Evolutionary conservation across 2,888 invertebrate species (phyloP).

Genomic region (Ctena decussata): DNA sequence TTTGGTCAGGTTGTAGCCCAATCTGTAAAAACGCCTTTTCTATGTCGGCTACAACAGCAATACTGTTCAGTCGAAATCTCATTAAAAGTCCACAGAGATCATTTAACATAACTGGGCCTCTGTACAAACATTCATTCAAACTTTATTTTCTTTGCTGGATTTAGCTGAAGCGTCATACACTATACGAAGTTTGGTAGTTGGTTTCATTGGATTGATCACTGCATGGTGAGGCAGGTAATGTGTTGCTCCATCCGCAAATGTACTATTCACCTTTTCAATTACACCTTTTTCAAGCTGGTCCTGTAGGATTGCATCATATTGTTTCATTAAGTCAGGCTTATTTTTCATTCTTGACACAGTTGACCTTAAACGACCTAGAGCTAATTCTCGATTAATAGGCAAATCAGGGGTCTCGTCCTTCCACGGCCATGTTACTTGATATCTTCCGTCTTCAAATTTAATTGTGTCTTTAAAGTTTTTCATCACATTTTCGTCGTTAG

Average conservation of each 20-base stretch:
- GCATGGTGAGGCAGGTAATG: constrained; percentile 14
- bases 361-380: constrained; percentile 23
- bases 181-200: constrained; percentile 1
- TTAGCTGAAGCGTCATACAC: constrained; percentile 16
- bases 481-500: constrained; percentile 15
- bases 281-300: constrained; percentile 29
- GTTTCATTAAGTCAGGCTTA: constrained; percentile 27
- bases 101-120: constrained; percentile 26
- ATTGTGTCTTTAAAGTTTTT: constrained; percentile 16
- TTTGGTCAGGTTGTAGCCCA: background rate
- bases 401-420: constrained; percentile 18
- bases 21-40: constrained; percentile 6
- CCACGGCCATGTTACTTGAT: constrained; percentile 36
- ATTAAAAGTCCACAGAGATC: constrained; percentile 19
- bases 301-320: constrained; percentile 20
- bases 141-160: constrained; percentile 9
- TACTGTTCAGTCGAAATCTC: constrained; percentile 9
- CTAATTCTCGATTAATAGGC: constrained; percentile 24
- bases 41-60: constrained; percentile 23
- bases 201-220: background rate
- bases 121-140: constrained; percentile 36
- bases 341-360: background rate
- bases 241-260: background rate
- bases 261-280: constrained; percentile 24
- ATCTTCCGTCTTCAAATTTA: constrained; percentile 14